Evolutionary conservation across 2,888 invertebrate genomes (phyloP), one percentile per base, ranked within the genome.

Genomic region (Pseudoips prasinana): DNA sequence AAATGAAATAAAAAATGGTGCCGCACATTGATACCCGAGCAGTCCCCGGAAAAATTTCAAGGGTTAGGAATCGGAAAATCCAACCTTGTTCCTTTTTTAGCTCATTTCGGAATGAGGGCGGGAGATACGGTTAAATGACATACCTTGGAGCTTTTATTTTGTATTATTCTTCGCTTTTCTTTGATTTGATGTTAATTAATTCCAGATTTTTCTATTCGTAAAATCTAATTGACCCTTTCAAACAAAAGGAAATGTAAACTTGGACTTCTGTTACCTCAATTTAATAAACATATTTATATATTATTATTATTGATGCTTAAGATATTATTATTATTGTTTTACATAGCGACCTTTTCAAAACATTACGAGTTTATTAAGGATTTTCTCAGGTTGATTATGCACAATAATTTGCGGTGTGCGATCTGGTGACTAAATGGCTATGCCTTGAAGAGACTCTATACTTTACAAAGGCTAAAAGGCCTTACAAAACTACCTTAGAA

Each of bases 1-100:
- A 67, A 68, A 75, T 58, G 60, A 60, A 69, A 60, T 62, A 69
- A 70, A 73, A 64, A 55, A 41, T 57, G 38, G 52, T 49, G 51
- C 42, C 49, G 43, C 47, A 39, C 42, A 33, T 38, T 44, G 53
- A 43, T 58, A 57, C 48, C 46, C 45, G 49, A 54, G 40, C 32
- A 25, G n/a, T n/a, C n/a, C n/a, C 38, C 39, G 53, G 55, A 47
- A 58, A 64, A 59, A 63, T 58, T 56, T 43, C 41, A 49, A 44
- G 48, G 62, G 57, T 60, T 64, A 62, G 63, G 60, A 72, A 58
- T 63, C 56, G 65, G 62, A 61, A 70, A 66, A 65, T 56, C 43
- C 47, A 39, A 40, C 37, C 45, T 25, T 30, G 37, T 34, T 33
- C 29, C 39, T 51, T 53, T 52, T 50, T 56, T 51, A 46, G 31